Conservation (phyloP, 2,888 invertebrate genomes). For the Cephus sareptanus region DNA sequence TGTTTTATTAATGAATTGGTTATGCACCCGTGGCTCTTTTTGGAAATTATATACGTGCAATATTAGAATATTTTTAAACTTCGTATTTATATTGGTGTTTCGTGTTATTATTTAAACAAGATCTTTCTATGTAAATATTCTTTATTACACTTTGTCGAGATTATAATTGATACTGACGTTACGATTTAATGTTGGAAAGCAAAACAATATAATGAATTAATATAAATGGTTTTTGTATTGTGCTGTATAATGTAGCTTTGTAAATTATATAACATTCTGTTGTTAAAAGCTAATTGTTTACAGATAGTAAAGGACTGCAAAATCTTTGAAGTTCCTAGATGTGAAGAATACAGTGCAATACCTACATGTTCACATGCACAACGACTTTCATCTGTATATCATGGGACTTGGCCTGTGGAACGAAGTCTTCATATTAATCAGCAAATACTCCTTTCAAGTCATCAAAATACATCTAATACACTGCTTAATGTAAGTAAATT, state of each 20-base stretch:
- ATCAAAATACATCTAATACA: conserved; percentile 44
- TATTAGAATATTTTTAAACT: not conserved
- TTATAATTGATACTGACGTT: not conserved
- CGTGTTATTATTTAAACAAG: not conserved
- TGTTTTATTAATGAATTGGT: not conserved
- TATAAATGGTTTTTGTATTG: not conserved
- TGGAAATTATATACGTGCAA: not conserved
- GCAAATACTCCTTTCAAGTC: conserved; percentile 46
- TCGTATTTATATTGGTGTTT: not conserved
- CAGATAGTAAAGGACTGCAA: not conserved
- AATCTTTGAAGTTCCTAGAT: not conserved
- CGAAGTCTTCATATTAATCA: conserved; percentile 62
- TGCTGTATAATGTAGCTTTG: not conserved
- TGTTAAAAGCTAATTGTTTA: not conserved
- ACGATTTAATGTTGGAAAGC: not conserved
- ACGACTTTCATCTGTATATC: conserved; percentile 67
- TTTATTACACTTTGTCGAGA: too few species aligned
- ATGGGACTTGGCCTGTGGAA: conserved; percentile 75
- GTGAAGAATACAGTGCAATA: conserved; percentile 45
- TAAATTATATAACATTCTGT: not conserved
- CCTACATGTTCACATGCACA: conserved; percentile 32
- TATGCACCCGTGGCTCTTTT: not conserved
- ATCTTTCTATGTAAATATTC: too few species aligned
- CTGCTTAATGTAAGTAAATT: conserved; percentile 48
- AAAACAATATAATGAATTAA: not conserved